Evolutionary conservation across 1,140 invertebrate species (phyloP).

Genomic region (Leptinotarsa undecemlineata): DNA sequence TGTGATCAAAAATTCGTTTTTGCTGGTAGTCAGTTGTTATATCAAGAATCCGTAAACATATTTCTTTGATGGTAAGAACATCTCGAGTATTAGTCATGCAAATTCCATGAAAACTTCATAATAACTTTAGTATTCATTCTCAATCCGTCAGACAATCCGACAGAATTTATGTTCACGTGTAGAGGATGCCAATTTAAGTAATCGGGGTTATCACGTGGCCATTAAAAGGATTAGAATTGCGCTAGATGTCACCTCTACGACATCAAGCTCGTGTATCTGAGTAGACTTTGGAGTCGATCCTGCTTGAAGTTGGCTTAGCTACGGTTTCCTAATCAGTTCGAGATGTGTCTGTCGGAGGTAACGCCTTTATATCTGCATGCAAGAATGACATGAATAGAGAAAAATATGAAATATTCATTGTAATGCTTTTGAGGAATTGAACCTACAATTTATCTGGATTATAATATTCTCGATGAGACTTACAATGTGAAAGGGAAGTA

Average conservation of each 20-base stretch:
- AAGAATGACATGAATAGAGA: too few species aligned
- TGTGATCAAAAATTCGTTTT: not conserved
- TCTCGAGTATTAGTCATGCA: too few species aligned
- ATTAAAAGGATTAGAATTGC: constrained; percentile 51
- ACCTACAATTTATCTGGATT: too few species aligned
- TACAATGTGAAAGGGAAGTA: too few species aligned
- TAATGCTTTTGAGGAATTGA: too few species aligned
- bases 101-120: not conserved
- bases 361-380: not conserved
- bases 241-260: constrained; percentile 46
- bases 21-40: too few species aligned
- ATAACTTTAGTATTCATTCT: not conserved
- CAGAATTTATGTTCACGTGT: constrained; percentile 24
- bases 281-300: constrained; percentile 27
- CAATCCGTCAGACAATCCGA: constrained; percentile 14
- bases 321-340: not conserved
- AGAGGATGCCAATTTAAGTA: constrained; percentile 47
- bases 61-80: too few species aligned
- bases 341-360: not conserved
- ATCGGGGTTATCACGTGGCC: constrained; percentile 50
- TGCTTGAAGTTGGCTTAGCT: constrained; percentile 41
- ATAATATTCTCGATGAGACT: too few species aligned
- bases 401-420: too few species aligned
- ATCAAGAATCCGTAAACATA: too few species aligned
- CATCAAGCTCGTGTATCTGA: constrained; percentile 46